A percentile compares a stretch with the other conserved stretches of the same genome.
phyloP scores from a whole-genome alignment of 1,140 invertebrate genomes.

The Ips typographus region DNA sequence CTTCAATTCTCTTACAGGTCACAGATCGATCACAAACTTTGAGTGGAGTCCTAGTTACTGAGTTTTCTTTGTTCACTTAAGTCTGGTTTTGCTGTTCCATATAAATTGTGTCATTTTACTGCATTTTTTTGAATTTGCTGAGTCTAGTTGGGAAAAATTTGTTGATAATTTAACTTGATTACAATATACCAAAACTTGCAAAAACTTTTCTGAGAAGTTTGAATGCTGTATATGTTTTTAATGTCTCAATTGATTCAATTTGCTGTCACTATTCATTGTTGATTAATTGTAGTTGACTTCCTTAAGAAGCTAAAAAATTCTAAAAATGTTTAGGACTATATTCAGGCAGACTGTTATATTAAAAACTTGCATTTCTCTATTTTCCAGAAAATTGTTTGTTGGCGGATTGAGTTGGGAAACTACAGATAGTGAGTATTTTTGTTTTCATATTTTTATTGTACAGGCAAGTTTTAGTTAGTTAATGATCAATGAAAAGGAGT shows the following conservation, averaged over 20 bases:
- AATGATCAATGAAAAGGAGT: too few species aligned
- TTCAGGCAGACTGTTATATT: conserved; percentile 27
- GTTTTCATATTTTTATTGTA: background rate
- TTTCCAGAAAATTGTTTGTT: conserved; percentile 96
- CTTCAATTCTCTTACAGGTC: conserved; percentile 5
- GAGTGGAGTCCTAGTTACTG: background rate
- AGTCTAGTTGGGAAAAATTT: background rate
- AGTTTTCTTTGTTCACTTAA: too few species aligned
- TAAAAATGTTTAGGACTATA: conserved; percentile 44
- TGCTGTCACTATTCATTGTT: conserved; percentile 27
- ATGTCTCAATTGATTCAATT: conserved; percentile 23
- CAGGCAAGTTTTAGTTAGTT: too few species aligned
- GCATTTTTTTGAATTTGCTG: background rate
- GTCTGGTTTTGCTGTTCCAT: too few species aligned
- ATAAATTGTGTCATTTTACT: too few species aligned
- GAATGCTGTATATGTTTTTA: conserved; percentile 8
- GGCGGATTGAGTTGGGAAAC: conserved; percentile 97
- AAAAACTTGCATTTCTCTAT: conserved; percentile 45
- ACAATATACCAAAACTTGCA: conserved; percentile 11
- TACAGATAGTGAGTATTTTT: conserved; percentile 83
- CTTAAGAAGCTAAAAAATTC: background rate
- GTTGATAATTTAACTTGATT: conserved; percentile 1
- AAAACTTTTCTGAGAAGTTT: conserved; percentile 10
- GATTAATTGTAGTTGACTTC: background rate
- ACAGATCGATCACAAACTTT: background rate